Conservation (phyloP, 92 coral and sea anemone species). For the Bergia puertoricense region DNA sequence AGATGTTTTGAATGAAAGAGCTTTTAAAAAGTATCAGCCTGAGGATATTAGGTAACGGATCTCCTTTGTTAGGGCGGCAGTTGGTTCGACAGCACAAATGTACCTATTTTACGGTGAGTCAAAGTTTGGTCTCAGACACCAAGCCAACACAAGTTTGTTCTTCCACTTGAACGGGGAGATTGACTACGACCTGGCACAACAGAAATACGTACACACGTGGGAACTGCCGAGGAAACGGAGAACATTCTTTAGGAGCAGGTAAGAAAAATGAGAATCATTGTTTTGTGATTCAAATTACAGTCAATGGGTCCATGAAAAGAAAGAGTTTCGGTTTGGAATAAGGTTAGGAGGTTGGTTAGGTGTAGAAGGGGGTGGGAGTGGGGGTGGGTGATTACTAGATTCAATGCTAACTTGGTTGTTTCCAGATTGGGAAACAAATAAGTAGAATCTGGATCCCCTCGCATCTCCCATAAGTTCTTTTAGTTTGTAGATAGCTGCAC, state of each 20-base stretch:
- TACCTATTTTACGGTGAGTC: slow-evolving; percentile 38
- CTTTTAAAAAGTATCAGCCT: background rate
- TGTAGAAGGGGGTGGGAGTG: too few species aligned
- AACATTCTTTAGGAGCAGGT: slow-evolving; percentile 33
- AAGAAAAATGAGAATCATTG: background rate
- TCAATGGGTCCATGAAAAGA: too few species aligned
- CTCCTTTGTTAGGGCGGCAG: slow-evolving; percentile 34
- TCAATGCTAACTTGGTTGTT: too few species aligned
- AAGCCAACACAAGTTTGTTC: slow-evolving; percentile 22
- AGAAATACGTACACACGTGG: slow-evolving; percentile 5
- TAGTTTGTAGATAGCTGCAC: too few species aligned
- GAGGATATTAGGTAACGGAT: background rate
- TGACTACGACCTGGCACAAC: slow-evolving; percentile 6
- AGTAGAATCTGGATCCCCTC: too few species aligned
- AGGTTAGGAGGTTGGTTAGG: too few species aligned
- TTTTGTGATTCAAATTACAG: too few species aligned
- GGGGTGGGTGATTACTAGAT: too few species aligned
- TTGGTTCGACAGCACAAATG: slow-evolving; percentile 28
- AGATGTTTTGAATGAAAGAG: too few species aligned
- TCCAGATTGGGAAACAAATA: too few species aligned
- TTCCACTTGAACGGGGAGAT: slow-evolving; percentile 18
- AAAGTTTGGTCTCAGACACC: slow-evolving; percentile 49
- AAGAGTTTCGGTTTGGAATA: background rate
- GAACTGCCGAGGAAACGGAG: slow-evolving; percentile 19
- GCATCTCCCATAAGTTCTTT: too few species aligned